Conservation (phyloP, 2,113 vertebrate genomes). For the Onychorhynchus coronatus region DNA sequence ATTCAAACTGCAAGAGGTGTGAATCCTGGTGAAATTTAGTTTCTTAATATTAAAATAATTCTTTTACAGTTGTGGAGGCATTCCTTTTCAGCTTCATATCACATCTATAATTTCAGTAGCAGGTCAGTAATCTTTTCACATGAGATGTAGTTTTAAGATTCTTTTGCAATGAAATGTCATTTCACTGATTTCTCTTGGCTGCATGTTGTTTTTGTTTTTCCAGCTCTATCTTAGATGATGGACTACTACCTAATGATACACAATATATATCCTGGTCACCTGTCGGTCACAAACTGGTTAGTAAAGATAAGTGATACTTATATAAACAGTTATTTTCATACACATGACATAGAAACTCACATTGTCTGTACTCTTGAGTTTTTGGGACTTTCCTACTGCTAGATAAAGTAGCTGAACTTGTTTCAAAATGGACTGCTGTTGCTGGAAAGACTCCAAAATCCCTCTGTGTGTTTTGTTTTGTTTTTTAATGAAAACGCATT, state of each 20-base stretch:
- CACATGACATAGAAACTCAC: neutral
- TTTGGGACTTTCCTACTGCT: neutral
- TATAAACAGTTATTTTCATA: neutral
- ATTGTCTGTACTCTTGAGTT: neutral
- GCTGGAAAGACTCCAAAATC: neutral
- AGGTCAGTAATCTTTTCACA: constrained; percentile 66
- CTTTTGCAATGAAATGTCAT: neutral
- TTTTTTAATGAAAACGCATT: neutral
- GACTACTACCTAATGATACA: constrained; percentile 61
- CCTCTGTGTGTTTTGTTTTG: neutral
- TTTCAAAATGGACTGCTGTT: neutral
- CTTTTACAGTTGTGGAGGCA: constrained; percentile 79
- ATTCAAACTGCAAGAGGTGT: neutral
- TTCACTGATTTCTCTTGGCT: constrained; percentile 15
- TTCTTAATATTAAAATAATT: constrained; percentile 20
- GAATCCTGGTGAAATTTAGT: neutral
- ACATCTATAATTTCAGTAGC: constrained; percentile 70
- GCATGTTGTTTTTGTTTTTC: constrained; percentile 29
- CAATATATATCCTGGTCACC: constrained; percentile 79
- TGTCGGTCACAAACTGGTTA: constrained; percentile 80
- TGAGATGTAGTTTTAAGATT: neutral
- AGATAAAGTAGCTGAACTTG: neutral
- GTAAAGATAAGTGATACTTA: constrained; percentile 32
- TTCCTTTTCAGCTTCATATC: constrained; percentile 79
- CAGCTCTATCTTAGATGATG: constrained; percentile 46